phyloP scores from a whole-genome alignment of 2,113 vertebrate genomes.

The Caranx melampygus region DNA sequence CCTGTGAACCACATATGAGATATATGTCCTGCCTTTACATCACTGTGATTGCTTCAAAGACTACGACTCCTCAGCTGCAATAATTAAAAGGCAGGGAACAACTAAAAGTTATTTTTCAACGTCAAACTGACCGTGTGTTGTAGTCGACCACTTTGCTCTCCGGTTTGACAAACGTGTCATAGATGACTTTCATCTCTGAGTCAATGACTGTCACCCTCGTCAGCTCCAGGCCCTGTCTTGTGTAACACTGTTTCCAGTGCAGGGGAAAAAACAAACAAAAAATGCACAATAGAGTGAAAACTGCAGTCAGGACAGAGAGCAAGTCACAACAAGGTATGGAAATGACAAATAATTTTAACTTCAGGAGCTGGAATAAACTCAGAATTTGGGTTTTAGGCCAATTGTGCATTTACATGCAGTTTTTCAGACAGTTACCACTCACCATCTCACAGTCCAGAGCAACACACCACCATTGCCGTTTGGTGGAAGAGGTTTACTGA shows the following conservation, averaged over 20 bases:
- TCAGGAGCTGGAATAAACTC: background rate
- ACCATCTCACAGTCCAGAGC: constrained; percentile 99
- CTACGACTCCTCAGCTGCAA: background rate
- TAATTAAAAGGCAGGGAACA: background rate
- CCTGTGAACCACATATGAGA: constrained; percentile 69
- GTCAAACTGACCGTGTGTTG: constrained; percentile 89
- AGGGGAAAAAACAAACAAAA: background rate
- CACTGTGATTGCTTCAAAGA: background rate
- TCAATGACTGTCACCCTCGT: constrained; percentile 95
- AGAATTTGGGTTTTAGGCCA: background rate
- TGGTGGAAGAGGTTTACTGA: constrained; percentile 86
- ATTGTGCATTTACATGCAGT: background rate
- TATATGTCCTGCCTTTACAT: background rate
- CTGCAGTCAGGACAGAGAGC: background rate
- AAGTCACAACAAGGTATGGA: background rate
- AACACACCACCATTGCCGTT: constrained; percentile 89
- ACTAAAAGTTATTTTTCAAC: background rate
- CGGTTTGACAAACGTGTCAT: constrained; percentile 96
- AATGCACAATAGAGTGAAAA: background rate
- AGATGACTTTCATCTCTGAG: constrained; percentile 91
- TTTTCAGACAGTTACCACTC: constrained; percentile 48
- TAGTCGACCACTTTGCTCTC: constrained; percentile 95
- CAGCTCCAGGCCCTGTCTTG: constrained; percentile 94
- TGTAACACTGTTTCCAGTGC: constrained; percentile 89
- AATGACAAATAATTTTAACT: background rate